Evolutionary conservation across 2,797 vertebrate species (phyloP).

Genomic region (Sorex maritimensis): DNA sequence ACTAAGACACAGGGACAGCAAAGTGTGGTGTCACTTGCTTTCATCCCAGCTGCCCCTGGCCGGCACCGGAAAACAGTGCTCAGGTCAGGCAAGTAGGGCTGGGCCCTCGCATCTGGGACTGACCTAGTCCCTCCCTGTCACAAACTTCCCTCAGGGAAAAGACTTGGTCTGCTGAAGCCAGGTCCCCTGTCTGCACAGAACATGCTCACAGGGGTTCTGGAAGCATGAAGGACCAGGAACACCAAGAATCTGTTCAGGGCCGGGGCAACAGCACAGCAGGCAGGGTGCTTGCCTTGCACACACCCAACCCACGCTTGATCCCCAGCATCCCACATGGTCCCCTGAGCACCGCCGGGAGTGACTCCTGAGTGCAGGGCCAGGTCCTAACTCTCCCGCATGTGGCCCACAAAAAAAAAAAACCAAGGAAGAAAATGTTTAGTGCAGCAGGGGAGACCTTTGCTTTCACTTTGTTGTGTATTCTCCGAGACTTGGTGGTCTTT

Average conservation of each 20-base stretch:
- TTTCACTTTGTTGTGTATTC: not conserved
- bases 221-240: not conserved
- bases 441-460: not conserved
- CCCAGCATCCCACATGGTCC: too few species aligned
- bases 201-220: not conserved
- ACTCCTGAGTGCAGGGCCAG: too few species aligned
- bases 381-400: too few species aligned
- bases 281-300: too few species aligned
- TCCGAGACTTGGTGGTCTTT: not conserved
- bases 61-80: accelerated
- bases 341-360: too few species aligned
- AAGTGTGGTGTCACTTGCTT: not conserved
- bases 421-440: not conserved
- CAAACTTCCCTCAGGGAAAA: not conserved
- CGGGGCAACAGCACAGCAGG: too few species aligned
- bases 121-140: not conserved
- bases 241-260: not conserved
- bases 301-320: too few species aligned
- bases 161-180: not conserved
- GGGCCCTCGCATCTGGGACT: accelerated
- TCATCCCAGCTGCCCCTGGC: not conserved
- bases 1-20: not conserved
- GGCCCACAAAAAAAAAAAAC: too few species aligned
- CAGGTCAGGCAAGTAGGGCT: not conserved
- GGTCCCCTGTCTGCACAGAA: not conserved